phyloP scores from a whole-genome alignment of 2,113 vertebrate genomes.

The Tyrannus savana region DNA sequence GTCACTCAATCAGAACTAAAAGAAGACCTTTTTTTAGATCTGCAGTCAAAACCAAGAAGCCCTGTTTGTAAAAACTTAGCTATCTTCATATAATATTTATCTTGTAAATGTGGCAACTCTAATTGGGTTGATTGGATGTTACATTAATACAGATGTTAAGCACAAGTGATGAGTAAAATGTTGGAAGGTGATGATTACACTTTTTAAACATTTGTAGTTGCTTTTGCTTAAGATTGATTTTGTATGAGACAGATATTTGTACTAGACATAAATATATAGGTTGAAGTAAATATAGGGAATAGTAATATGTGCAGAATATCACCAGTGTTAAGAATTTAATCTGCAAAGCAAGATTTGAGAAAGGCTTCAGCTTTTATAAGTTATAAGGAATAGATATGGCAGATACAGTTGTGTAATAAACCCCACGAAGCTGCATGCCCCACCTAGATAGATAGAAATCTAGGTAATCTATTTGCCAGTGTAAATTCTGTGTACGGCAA shows the following conservation, averaged over 20 bases:
- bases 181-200: background rate
- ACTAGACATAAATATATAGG: background rate
- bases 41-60: background rate
- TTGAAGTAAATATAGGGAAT: background rate
- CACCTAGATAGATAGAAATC: background rate
- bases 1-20: background rate
- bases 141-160: background rate
- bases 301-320: background rate
- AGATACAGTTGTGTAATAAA: background rate
- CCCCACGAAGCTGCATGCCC: background rate
- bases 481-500: background rate
- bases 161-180: background rate
- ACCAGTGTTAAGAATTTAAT: background rate
- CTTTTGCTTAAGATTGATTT: background rate
- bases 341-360: background rate
- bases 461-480: background rate
- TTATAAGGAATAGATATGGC: background rate
- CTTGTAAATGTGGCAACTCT: constrained; percentile 20
- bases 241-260: background rate
- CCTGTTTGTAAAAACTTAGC: background rate
- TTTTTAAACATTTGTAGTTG: background rate
- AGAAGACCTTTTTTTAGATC: background rate
- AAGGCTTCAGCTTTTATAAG: background rate
- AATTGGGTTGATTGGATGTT: background rate
- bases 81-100: constrained; percentile 26